Conservation (phyloP, 1,140 invertebrate genomes). For the Orius insidiosus region DNA sequence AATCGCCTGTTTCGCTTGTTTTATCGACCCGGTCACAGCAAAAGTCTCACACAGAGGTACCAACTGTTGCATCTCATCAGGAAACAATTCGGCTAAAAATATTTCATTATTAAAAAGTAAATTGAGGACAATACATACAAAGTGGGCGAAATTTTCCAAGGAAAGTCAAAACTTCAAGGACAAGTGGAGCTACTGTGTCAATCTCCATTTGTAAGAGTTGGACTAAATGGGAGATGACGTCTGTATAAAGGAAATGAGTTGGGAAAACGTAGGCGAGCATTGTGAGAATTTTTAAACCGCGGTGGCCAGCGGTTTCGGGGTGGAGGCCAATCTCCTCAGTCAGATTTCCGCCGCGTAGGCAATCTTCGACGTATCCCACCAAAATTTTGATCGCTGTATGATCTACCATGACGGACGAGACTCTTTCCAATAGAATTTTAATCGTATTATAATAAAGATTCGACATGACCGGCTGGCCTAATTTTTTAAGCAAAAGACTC, state of each 20-base stretch:
- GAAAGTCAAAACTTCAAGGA: constrained; percentile 70
- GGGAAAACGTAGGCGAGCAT: constrained; percentile 82
- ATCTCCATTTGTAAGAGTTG: constrained; percentile 61
- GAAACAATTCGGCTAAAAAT: constrained; percentile 46
- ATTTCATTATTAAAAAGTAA: not conserved
- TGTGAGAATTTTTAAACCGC: constrained; percentile 64
- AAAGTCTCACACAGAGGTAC: constrained; percentile 74
- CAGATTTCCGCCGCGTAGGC: constrained; percentile 44
- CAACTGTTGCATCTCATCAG: constrained; percentile 50
- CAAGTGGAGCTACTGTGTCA: constrained; percentile 53
- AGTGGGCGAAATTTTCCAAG: constrained; percentile 41
- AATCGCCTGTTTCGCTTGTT: constrained; percentile 92
- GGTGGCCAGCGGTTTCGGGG: constrained; percentile 59
- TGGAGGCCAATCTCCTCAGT: constrained; percentile 61
- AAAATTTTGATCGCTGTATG: constrained; percentile 28
- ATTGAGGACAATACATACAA: not conserved
- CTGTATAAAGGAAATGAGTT: constrained; percentile 73
- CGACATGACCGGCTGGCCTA: constrained; percentile 83
- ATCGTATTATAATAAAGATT: constrained; percentile 91
- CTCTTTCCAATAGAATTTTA: constrained; percentile 82
- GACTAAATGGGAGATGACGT: constrained; percentile 64
- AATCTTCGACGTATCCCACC: constrained; percentile 51
- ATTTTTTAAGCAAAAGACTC: constrained; percentile 74
- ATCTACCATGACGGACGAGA: constrained; percentile 91
- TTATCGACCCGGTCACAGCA: constrained; percentile 71